Percentiles rank a stretch among this genome's conserved stretches.
Conservation (phyloP, 1,140 invertebrate genomes). For the Pogonomyrmex barbatus region DNA sequence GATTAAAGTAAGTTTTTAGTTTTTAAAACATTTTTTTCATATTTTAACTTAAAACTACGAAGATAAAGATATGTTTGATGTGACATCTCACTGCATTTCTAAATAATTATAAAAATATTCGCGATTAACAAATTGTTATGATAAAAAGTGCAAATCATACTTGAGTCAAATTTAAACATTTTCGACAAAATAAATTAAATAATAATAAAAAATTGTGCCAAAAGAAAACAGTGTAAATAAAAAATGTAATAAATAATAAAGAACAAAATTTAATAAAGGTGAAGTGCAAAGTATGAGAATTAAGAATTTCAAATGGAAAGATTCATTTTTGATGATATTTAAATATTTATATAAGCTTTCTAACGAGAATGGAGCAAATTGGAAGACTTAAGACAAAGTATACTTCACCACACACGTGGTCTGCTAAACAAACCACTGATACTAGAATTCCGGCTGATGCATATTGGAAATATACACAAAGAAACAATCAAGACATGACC, state of each 20-base stretch:
- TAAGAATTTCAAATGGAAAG: neutral
- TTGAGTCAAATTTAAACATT: constrained; percentile 26
- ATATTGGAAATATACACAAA: constrained; percentile 68
- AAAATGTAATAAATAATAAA: constrained; percentile 19
- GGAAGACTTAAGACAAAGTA: constrained; percentile 66
- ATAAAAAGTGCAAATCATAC: constrained; percentile 29
- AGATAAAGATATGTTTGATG: constrained; percentile 21
- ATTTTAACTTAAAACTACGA: constrained; percentile 20
- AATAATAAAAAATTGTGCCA: constrained; percentile 33
- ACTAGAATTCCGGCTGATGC: constrained; percentile 53
- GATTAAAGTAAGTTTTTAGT: constrained; percentile 32
- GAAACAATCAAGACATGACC: constrained; percentile 37
- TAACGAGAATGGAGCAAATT: constrained; percentile 71
- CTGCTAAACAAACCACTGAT: constrained; percentile 53
- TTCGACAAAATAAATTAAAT: constrained; percentile 6
- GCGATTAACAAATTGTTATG: constrained; percentile 8
- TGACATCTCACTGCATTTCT: neutral
- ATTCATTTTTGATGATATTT: constrained; percentile 31
- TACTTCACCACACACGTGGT: constrained; percentile 36
- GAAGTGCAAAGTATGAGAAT: constrained; percentile 26
- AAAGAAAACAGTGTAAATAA: constrained; percentile 43
- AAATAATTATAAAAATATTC: neutral
- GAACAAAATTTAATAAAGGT: constrained; percentile 42
- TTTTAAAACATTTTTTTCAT: constrained; percentile 29
- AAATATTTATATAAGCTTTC: constrained; percentile 21